Evolutionary conservation across 2,888 invertebrate species (phyloP).

Genomic region (Brachypterus glaber): DNA sequence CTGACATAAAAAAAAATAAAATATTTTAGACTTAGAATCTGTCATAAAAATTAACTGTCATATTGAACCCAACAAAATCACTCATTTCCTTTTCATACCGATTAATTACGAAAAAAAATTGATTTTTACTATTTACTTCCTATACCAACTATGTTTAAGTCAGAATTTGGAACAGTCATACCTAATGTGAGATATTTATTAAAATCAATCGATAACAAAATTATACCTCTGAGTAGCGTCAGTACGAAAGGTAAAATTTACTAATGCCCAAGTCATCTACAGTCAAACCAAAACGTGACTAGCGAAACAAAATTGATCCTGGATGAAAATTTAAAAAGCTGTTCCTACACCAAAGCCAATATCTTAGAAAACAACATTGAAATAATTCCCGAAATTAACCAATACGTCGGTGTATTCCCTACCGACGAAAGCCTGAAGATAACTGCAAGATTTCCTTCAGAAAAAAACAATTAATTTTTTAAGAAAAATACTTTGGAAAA

Average conservation of each 20-base stretch:
- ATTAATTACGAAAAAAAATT: constrained; percentile 13
- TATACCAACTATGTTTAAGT: too few relatives aligned
- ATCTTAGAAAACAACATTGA: constrained; percentile 10
- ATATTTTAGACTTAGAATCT: too few relatives aligned
- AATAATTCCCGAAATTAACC: too few relatives aligned
- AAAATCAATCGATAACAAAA: too few relatives aligned
- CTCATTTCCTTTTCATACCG: constrained; percentile 14
- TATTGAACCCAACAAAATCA: too few relatives aligned
- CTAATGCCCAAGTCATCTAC: constrained; percentile 10
- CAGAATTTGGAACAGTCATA: too few relatives aligned
- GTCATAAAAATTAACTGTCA: constrained; percentile 12
- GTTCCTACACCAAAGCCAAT: constrained; percentile 3
- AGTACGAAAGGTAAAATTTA: constrained; percentile 10
- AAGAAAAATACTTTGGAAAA: too few relatives aligned
- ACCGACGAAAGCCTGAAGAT: constrained; percentile 5
- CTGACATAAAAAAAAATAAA: too few relatives aligned
- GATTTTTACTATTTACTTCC: constrained; percentile 10
- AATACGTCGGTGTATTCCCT: constrained; percentile 11
- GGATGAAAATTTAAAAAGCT: constrained; percentile 1
- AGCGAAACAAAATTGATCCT: not conserved
- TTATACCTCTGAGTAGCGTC: constrained; percentile 12
- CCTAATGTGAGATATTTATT: too few relatives aligned
- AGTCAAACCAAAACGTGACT: not conserved
- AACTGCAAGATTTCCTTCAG: too few relatives aligned
- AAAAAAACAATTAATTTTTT: too few relatives aligned